These are phyloP conservation scores for Potorous gilbertii DNA, from an alignment of 2,797 vertebrate species.

Conservation along the genomic window DNA sequence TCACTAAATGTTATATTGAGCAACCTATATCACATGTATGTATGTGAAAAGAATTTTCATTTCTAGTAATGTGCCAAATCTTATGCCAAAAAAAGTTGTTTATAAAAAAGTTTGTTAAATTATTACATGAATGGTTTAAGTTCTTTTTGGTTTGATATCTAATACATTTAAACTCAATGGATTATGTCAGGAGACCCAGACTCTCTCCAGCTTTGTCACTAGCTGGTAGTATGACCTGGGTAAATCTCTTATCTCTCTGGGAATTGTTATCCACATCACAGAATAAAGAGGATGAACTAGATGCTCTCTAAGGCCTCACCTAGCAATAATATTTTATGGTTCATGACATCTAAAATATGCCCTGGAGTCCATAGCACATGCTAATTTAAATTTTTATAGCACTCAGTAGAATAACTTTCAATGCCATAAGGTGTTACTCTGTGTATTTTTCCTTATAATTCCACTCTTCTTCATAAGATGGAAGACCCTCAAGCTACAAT, in stretches of 20 bases:
- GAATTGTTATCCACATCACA: background rate
- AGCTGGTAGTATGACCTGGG: background rate
- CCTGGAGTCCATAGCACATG: background rate
- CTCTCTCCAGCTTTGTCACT: background rate
- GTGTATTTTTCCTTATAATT: background rate
- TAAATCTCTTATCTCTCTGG: background rate
- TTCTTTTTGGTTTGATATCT: background rate
- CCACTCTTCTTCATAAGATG: background rate
- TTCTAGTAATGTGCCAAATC: background rate
- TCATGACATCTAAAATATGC: conserved; percentile 14
- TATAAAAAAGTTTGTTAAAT: background rate
- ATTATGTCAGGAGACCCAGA: background rate
- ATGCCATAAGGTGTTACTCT: background rate
- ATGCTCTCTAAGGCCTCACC: background rate
- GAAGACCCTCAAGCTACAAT: background rate
- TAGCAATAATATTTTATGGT: conserved; percentile 1
- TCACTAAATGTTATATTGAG: background rate
- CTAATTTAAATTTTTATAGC: conserved; percentile 4
- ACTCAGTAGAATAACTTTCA: background rate
- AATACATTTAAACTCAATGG: background rate
- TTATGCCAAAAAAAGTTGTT: background rate
- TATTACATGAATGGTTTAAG: background rate
- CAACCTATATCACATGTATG: background rate
- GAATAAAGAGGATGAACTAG: background rate
- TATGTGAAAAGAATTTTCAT: background rate